Conservation (phyloP, 2,888 invertebrate species). For the Phyto melanocephala region DNA sequence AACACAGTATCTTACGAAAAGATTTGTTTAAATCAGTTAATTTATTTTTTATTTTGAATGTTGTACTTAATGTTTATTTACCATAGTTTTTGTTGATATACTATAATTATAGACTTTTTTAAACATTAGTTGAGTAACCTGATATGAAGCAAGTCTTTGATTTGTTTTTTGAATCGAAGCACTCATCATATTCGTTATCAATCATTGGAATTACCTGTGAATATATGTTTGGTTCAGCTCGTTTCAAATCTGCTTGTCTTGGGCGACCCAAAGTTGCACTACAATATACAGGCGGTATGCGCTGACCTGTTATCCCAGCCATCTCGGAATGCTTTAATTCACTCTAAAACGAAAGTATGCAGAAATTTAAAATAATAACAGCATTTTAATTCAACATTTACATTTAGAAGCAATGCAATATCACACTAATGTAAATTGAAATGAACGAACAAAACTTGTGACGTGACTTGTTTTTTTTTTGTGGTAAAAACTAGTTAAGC, state of each 20-base stretch:
- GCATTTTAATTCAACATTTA: too few species aligned
- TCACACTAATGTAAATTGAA: too few species aligned
- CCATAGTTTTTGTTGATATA: background rate
- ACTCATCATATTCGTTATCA: conserved; percentile 73
- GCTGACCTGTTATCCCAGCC: conserved; percentile 68
- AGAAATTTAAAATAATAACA: background rate
- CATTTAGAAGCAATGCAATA: too few species aligned
- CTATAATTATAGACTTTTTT: background rate
- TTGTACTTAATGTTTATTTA: background rate
- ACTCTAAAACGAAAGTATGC: conserved; percentile 69
- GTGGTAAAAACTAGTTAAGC: too few species aligned
- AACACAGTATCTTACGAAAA: background rate
- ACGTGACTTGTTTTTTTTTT: too few species aligned
- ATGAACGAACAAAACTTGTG: too few species aligned
- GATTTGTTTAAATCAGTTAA: background rate
- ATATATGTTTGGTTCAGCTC: conserved; percentile 79
- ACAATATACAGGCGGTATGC: conserved; percentile 76
- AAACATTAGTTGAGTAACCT: conserved; percentile 73
- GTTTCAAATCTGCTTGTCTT: conserved; percentile 77
- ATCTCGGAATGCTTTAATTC: conserved; percentile 77
- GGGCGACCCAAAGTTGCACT: conserved; percentile 79
- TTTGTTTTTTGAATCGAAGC: conserved; percentile 50
- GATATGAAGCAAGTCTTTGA: conserved; percentile 46
- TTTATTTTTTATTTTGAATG: background rate
- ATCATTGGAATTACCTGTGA: conserved; percentile 79